Evolutionary conservation across 2,113 vertebrate species (phyloP).

Genomic region (Lates calcarifer): DNA sequence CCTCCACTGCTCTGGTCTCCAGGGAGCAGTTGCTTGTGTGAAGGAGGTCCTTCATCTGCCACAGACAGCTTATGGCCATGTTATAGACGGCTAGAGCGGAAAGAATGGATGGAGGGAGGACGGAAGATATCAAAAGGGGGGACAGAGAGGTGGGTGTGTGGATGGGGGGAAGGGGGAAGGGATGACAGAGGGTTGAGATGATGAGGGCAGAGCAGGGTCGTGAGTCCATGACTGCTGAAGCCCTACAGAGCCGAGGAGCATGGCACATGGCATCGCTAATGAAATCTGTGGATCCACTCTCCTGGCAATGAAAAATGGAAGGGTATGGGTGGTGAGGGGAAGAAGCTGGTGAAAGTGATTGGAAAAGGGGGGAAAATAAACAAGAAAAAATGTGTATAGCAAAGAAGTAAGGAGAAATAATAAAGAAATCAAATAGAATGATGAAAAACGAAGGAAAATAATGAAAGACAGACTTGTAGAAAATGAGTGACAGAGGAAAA

Average conservation of each 20-base stretch:
- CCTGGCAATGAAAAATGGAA: slow-evolving; percentile 17
- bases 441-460: slow-evolving; percentile 14
- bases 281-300: slow-evolving; percentile 59
- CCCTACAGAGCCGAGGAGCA: slow-evolving; percentile 14
- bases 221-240: slow-evolving; percentile 45
- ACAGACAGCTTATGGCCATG: slow-evolving; percentile 57
- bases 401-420: slow-evolving; percentile 23
- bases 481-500: slow-evolving; percentile 39
- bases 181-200: slow-evolving; percentile 59
- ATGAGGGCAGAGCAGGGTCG: slow-evolving; percentile 57
- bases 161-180: not conserved
- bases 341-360: not conserved
- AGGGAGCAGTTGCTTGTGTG: slow-evolving; percentile 40
- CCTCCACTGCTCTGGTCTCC: slow-evolving; percentile 22
- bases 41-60: slow-evolving; percentile 57
- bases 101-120: slow-evolving; percentile 41
- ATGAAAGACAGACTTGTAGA: not conserved
- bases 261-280: slow-evolving; percentile 61
- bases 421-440: slow-evolving; percentile 1
- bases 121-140: slow-evolving; percentile 24
- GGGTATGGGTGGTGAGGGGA: not conserved
- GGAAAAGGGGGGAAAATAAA: not conserved
- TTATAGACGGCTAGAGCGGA: slow-evolving; percentile 58
- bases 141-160: not conserved
- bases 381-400: not conserved